A percentile compares a stretch with the other conserved stretches of the same genome.
phyloP scores from a whole-genome alignment of 1,140 invertebrate species.

The Bombus superbus region DNA sequence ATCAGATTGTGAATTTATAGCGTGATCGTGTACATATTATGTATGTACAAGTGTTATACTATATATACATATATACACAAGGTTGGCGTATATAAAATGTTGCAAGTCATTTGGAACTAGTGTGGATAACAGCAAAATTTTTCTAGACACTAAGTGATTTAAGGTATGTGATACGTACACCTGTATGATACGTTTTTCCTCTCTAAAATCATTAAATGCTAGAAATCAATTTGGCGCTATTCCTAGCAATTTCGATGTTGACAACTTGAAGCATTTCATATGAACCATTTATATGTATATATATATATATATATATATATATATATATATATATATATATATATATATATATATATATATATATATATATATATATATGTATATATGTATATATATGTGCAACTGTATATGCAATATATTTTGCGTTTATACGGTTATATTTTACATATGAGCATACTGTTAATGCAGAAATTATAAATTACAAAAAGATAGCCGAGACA shows the following conservation, averaged over 20 bases:
- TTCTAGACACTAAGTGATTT: neutral
- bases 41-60: constrained; percentile 71
- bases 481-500: constrained; percentile 42
- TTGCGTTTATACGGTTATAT: constrained; percentile 71
- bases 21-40: constrained; percentile 49
- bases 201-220: neutral
- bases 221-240: neutral
- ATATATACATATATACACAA: constrained; percentile 1
- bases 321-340: neutral
- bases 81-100: neutral
- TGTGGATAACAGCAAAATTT: neutral
- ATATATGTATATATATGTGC: constrained; percentile 68
- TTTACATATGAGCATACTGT: constrained; percentile 69
- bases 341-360: constrained; percentile 57
- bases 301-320: too few species aligned
- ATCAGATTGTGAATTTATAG: constrained; percentile 50
- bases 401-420: constrained; percentile 76
- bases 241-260: neutral
- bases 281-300: neutral
- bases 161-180: neutral
- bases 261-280: neutral
- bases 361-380: constrained; percentile 9
- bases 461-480: constrained; percentile 58
- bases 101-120: neutral
- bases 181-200: neutral